Conservation (phyloP, 37 sponge, comb jelly and placozoan species). For the Beroe forskalii region DNA sequence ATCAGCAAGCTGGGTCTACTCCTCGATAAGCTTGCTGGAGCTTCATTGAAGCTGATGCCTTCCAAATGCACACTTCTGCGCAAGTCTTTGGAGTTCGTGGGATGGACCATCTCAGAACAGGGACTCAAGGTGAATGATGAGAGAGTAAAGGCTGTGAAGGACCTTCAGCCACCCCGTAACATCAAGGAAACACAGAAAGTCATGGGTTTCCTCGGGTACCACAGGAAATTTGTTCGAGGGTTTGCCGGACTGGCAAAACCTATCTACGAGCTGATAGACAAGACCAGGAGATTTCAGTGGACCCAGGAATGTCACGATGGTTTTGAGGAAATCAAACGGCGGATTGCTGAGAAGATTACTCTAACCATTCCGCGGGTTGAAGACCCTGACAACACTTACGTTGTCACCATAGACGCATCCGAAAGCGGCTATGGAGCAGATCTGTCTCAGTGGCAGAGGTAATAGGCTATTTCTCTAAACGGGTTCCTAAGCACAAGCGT, state of each 20-base stretch:
- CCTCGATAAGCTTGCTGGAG: neutral
- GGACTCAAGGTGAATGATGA: constrained; percentile 7
- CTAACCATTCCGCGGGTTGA: neutral
- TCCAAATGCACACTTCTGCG: constrained; percentile 9
- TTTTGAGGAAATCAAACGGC: neutral
- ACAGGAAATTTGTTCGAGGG: neutral
- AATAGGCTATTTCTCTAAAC: constrained; percentile 30
- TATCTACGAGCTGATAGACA: constrained; percentile 30
- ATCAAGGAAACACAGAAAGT: constrained; percentile 23
- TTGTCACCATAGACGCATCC: constrained; percentile 32
- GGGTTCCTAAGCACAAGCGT: neutral
- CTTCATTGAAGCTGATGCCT: constrained; percentile 16
- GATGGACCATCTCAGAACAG: constrained; percentile 20
- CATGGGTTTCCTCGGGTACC: constrained; percentile 20
- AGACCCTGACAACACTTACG: constrained; percentile 22
- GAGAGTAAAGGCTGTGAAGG: constrained; percentile 30
- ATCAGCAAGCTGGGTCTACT: neutral
- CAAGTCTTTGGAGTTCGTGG: neutral
- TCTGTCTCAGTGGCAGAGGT: neutral
- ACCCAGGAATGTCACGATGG: neutral
- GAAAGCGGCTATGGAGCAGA: neutral
- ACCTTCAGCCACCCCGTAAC: neutral
- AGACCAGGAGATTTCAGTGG: neutral
- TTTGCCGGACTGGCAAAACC: constrained; percentile 37
- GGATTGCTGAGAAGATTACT: neutral